Evolutionary conservation across 2,797 vertebrate species (phyloP).

Genomic region (Todus mexicanus): DNA sequence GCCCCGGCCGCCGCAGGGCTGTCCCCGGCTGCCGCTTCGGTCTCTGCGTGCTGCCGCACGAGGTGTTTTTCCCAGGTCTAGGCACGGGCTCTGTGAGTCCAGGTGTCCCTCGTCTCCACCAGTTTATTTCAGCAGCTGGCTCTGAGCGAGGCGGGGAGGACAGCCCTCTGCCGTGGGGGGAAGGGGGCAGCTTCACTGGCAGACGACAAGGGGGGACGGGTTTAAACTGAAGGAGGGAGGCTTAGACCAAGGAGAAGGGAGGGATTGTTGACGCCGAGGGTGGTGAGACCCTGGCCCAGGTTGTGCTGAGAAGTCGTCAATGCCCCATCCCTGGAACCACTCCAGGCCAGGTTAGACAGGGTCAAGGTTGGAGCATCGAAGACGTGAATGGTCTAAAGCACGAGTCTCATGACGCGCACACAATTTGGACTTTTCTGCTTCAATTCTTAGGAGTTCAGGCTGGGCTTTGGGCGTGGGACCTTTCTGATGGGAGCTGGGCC

Average conservation of each 20-base stretch:
- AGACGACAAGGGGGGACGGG: background rate
- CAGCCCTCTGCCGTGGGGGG: rapidly evolving
- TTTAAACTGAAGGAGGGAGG: background rate
- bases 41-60: too few species aligned
- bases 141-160: rapidly evolving
- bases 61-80: rapidly evolving
- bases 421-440: background rate
- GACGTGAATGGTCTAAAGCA: background rate
- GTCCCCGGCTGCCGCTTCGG: background rate
- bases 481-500: background rate
- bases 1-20: rapidly evolving
- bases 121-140: background rate
- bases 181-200: too few species aligned
- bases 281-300: background rate
- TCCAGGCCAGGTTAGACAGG: background rate
- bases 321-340: background rate
- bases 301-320: background rate
- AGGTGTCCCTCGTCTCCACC: rapidly evolving
- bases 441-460: background rate
- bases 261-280: background rate
- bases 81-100: background rate
- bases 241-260: background rate
- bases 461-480: background rate
- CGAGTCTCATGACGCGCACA: too few species aligned
- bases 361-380: background rate